phyloP scores from a whole-genome alignment of 2,797 vertebrate genomes.

The Acipenser ruthenus region DNA sequence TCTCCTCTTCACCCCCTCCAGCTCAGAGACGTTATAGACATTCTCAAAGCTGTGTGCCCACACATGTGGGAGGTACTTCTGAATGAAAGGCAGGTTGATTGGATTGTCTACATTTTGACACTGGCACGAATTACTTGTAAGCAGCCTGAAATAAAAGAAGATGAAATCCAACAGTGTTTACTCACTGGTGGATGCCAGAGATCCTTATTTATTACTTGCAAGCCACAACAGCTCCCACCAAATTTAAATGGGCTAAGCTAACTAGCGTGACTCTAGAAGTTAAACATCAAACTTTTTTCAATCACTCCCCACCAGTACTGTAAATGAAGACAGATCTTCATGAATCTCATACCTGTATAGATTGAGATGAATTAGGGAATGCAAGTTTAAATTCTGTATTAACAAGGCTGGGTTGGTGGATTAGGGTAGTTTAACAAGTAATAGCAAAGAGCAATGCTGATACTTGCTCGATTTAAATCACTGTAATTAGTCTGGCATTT shows the following conservation, averaged over 20 bases:
- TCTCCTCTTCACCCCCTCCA: slow-evolving; percentile 41
- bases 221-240: neutral
- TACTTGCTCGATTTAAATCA: no score
- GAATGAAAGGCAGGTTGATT: slow-evolving; percentile 54
- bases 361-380: no score
- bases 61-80: slow-evolving; percentile 50
- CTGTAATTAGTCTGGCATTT: no score
- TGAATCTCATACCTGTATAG: no score
- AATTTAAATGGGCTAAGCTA: no score
- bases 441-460: no score
- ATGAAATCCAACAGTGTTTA: neutral
- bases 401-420: no score
- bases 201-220: neutral
- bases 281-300: neutral
- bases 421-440: no score
- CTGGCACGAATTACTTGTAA: slow-evolving; percentile 60
- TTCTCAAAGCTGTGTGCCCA: slow-evolving; percentile 44
- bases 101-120: slow-evolving; percentile 50
- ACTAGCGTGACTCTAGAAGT: no score
- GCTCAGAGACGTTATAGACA: slow-evolving; percentile 46
- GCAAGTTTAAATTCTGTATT: no score
- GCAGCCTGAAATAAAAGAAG: slow-evolving; percentile 41
- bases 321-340: no score
- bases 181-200: neutral
- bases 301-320: neutral